Base-by-base conservation (phyloP, 1,140 invertebrate species). In the Tetramorium alpestre region DNA sequence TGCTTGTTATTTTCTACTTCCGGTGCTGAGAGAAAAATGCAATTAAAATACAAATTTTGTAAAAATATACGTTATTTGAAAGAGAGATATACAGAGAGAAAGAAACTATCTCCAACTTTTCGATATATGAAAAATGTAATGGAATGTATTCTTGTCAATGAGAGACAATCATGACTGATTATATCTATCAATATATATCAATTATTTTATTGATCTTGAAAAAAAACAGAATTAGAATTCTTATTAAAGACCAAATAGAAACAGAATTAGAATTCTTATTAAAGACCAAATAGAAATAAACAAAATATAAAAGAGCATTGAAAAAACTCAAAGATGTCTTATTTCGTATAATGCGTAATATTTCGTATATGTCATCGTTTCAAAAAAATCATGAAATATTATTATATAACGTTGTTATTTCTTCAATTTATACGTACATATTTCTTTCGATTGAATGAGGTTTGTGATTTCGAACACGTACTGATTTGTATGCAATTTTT, bases 21-120 rank as follows among this genome's bases (percentile, higher is more conserved):
- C 13, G 33, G 41, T 77, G 73, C 89, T 67, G 88, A 90, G 89
- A 90, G 88, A 90, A 89, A 65, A 56, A 65, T 22, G 70, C 47
- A 70, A 64, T 81, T 60, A 44, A 56, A 76, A 75, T 60, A 18
- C 7, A 1, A 73, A n/a, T 73, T 11, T 22, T 0, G 13, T 18
- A 41, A 54, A 18, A 58, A 62, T 54, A 56, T 38, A 80, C 5
- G n/a, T 80, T 54, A n/a, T 5, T 51, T 28, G 38, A 54, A 38
- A 44, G 2, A 22, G 13, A 10, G 33, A 38, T 10, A 25, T 18
- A 7, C 44, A 28, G 18, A 33, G 41, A 51, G 16, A 2, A 41
- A 54, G 8, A 58, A 56, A 22, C 47, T 47, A 22, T 73, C n/a
- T 60, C 11, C 16, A 70, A 5, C 2, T 80, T 6, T 3, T 16